Conservation (phyloP, 2,888 invertebrate species). For the Amphipyra tragopoginis region DNA sequence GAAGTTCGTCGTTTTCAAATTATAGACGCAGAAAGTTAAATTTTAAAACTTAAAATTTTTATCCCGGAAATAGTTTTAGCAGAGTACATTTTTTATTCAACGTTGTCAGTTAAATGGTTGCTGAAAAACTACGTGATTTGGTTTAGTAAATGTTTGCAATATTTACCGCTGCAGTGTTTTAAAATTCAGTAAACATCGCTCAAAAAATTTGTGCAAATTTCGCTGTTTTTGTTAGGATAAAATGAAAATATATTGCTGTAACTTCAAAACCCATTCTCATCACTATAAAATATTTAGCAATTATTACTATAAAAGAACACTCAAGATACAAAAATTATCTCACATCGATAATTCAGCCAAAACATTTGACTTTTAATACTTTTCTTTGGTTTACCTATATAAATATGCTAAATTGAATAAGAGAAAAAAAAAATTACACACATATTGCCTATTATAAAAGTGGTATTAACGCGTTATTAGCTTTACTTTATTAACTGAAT, state of each 20-base stretch:
- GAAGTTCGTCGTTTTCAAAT: slow-evolving; percentile 27
- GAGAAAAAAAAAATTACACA: no score
- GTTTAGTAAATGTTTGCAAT: slow-evolving; percentile 23
- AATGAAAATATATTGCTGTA: no score
- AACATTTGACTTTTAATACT: no score
- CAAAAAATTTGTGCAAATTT: slow-evolving; percentile 5
- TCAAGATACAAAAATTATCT: no score
- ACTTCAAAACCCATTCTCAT: not conserved
- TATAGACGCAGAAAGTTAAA: slow-evolving; percentile 32
- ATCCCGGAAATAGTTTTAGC: slow-evolving; percentile 36
- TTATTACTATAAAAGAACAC: no score
- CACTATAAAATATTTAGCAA: no score
- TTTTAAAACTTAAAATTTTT: slow-evolving; percentile 45
- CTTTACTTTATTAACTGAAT: no score
- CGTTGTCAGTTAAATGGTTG: slow-evolving; percentile 13
- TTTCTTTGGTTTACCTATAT: no score
- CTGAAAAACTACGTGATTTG: slow-evolving; percentile 33
- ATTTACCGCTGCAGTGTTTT: slow-evolving; percentile 19
- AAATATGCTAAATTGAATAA: no score
- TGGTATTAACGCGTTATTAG: no score
- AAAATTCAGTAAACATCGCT: slow-evolving; percentile 10
- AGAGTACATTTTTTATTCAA: slow-evolving; percentile 11
- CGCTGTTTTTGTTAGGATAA: not conserved
- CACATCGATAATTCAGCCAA: no score
- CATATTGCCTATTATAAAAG: no score